Percentiles rank a stretch among this genome's conserved stretches.
These are phyloP conservation scores for Platycheirus rosarum DNA, from an alignment of 2,888 invertebrate genomes.

Conservation along the genomic window DNA sequence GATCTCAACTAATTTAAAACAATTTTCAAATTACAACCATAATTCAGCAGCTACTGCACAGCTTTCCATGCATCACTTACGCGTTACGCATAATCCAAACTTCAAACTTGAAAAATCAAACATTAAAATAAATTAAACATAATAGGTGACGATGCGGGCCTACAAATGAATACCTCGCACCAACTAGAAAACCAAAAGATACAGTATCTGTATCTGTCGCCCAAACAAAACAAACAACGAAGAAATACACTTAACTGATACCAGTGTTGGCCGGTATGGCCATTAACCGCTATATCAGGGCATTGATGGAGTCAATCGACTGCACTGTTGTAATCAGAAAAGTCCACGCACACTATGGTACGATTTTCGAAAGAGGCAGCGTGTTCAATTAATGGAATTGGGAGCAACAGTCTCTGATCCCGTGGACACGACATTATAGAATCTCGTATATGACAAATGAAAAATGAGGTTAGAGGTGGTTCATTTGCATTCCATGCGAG, in stretches of 20 bases:
- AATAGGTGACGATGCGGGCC: conserved; percentile 60
- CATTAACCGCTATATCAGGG: conserved; percentile 58
- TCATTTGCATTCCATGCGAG: conserved; percentile 62
- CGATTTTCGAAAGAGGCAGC: conserved; percentile 6
- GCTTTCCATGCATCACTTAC: neutral
- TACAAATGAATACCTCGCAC: no score
- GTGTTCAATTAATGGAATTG: conserved; percentile 70
- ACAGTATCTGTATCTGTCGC: no score
- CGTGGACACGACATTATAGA: conserved; percentile 35
- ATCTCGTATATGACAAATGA: conserved; percentile 49
- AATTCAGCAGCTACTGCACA: neutral
- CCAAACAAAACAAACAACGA: conserved; percentile 30
- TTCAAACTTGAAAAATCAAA: conserved; percentile 14
- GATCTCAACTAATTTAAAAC: neutral
- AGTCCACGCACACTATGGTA: conserved; percentile 32
- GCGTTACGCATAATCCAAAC: conserved; percentile 3
- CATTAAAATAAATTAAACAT: conserved; percentile 57
- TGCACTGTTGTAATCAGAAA: conserved; percentile 59
- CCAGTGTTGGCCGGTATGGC: conserved; percentile 29
- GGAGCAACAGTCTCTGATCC: conserved; percentile 67
- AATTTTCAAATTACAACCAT: conserved; percentile 2
- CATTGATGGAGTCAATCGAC: conserved; percentile 56
- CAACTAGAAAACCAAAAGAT: no score
- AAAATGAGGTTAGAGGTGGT: conserved; percentile 71
- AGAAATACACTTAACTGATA: conserved; percentile 35